Conservation (phyloP, 2,888 invertebrate genomes). For the Stomorhina lunata region DNA sequence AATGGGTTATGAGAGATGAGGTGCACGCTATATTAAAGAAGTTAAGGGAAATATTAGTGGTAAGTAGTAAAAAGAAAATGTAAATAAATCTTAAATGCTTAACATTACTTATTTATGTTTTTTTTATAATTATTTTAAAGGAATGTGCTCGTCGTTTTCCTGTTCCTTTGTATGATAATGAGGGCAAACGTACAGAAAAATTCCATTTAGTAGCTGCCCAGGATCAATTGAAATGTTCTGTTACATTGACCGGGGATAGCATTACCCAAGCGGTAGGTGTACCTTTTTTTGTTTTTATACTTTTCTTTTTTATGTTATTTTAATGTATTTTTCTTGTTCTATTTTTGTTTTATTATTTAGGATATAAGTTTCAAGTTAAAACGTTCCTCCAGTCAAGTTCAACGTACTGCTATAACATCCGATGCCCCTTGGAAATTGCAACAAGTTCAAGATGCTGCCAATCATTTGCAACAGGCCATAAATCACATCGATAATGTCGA, state of each 20-base stretch:
- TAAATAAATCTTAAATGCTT: not conserved
- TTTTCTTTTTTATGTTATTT: not conserved
- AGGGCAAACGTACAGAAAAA: slow-evolving; percentile 90
- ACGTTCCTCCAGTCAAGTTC: slow-evolving; percentile 89
- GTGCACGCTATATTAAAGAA: slow-evolving; percentile 91
- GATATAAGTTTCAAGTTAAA: slow-evolving; percentile 91
- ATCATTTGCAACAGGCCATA: slow-evolving; percentile 93
- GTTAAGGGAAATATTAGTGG: slow-evolving; percentile 89
- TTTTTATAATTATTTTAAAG: slow-evolving; percentile 79
- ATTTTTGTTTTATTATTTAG: slow-evolving; percentile 80
- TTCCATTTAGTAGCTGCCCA: slow-evolving; percentile 90
- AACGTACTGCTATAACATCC: slow-evolving; percentile 90
- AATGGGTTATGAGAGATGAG: slow-evolving; percentile 93
- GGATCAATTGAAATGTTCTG: slow-evolving; percentile 93
- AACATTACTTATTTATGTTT: slow-evolving; percentile 10
- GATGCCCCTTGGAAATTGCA: slow-evolving; percentile 96
- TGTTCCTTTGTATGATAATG: slow-evolving; percentile 88
- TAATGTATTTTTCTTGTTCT: not conserved
- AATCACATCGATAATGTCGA: slow-evolving; percentile 92
- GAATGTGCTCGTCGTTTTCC: slow-evolving; percentile 93
- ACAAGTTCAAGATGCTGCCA: slow-evolving; percentile 95
- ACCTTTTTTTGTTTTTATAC: not conserved
- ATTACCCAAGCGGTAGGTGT: slow-evolving; percentile 90
- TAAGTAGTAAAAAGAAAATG: too few relatives aligned
- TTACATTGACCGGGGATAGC: slow-evolving; percentile 93